These are phyloP conservation scores for Etheostoma cragini DNA, from an alignment of 2,113 vertebrate species.

Conservation along the genomic window DNA sequence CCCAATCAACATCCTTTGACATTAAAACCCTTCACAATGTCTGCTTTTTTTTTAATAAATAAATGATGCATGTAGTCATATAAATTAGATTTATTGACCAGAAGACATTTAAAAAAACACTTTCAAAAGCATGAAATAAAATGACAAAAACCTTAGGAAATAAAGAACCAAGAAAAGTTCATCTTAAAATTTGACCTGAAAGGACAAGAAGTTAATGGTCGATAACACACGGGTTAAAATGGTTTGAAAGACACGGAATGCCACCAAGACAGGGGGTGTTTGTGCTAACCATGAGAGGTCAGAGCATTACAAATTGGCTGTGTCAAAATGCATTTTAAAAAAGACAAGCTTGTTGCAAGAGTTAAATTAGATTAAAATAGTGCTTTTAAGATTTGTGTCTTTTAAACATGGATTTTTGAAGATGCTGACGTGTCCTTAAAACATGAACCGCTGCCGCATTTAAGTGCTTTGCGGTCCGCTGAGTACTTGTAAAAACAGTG, in stretches of 20 bases:
- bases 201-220: too few species aligned
- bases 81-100: too few species aligned
- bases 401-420: not conserved
- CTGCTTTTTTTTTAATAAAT: too few species aligned
- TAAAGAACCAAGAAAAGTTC: too few species aligned
- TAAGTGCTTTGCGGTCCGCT: constrained; percentile 13
- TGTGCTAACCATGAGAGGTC: constrained; percentile 42
- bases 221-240: too few species aligned
- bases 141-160: too few species aligned
- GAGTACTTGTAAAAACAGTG: constrained; percentile 21
- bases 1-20: too few species aligned
- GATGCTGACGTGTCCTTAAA: not conserved
- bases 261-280: constrained; percentile 39
- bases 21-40: too few species aligned
- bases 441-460: not conserved
- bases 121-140: too few species aligned
- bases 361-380: not conserved
- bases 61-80: too few species aligned
- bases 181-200: too few species aligned
- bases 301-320: not conserved
- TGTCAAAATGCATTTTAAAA: not conserved
- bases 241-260: constrained; percentile 11
- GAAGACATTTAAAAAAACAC: too few species aligned
- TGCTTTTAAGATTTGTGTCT: not conserved
- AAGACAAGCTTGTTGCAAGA: not conserved